phyloP scores from a whole-genome alignment of 2,797 vertebrate genomes.

The Malacoraja senta region DNA sequence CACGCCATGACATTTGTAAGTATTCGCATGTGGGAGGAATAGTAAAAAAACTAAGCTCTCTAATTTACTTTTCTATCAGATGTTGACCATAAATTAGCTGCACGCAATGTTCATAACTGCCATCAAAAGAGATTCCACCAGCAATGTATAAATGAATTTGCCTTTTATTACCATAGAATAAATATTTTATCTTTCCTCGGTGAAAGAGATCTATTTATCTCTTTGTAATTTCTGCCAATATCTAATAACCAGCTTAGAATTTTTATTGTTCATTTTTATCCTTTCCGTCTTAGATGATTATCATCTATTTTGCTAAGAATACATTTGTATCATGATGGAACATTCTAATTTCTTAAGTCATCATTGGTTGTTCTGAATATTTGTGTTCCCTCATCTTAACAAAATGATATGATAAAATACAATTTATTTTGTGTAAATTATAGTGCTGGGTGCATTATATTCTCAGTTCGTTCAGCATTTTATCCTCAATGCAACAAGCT shows the following conservation, averaged over 20 bases:
- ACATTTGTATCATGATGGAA: background rate
- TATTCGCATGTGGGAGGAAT: background rate
- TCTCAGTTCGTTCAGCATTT: too few relatives aligned
- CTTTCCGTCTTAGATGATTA: background rate
- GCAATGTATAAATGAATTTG: background rate
- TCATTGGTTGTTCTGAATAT: background rate
- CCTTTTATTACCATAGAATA: background rate
- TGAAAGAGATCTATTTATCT: background rate
- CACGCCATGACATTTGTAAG: background rate
- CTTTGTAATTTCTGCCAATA: background rate
- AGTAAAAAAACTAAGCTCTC: background rate
- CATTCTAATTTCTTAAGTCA: background rate
- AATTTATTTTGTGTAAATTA: conserved; percentile 20
- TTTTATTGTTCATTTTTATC: background rate
- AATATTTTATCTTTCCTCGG: background rate
- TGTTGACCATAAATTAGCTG: background rate
- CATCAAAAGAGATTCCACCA: background rate
- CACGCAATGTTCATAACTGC: background rate
- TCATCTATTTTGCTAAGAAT: background rate
- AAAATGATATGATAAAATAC: background rate
- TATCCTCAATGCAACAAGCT: background rate
- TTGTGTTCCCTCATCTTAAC: background rate
- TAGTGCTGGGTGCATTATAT: background rate
- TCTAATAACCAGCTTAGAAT: background rate
- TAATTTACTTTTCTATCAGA: conserved; percentile 13